Evolutionary conservation across 2,113 vertebrate genomes (phyloP).

Genomic region (Lutjanus erythropterus): DNA sequence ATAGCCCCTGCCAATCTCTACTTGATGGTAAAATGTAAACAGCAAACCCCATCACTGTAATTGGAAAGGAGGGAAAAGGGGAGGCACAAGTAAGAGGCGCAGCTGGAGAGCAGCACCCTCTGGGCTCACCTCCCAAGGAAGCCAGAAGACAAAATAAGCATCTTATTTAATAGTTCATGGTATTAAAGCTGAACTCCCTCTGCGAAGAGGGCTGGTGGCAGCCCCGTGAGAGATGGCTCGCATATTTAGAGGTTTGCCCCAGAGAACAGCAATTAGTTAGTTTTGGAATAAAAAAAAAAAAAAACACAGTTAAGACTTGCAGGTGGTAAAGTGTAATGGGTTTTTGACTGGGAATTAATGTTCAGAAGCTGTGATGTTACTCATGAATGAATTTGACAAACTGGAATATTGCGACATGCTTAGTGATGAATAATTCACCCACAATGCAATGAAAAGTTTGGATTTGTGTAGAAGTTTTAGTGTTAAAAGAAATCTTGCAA

Average conservation of each 20-base stretch:
- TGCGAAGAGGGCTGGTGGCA: not conserved
- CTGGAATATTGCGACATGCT: constrained; percentile 1
- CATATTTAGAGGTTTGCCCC: constrained; percentile 31
- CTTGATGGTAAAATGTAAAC: constrained; percentile 60
- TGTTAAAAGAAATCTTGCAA: not conserved
- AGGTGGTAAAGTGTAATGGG: constrained; percentile 41
- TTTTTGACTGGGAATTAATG: constrained; percentile 36
- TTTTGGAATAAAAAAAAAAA: constrained; percentile 38
- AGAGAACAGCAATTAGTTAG: constrained; percentile 49
- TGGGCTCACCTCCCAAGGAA: constrained; percentile 18
- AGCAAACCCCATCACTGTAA: constrained; percentile 6
- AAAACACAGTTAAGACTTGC: constrained; percentile 14
- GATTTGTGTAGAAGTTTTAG: not conserved
- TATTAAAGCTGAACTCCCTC: constrained; percentile 42
- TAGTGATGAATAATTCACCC: constrained; percentile 35
- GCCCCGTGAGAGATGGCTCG: constrained; percentile 23
- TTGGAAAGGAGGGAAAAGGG: constrained; percentile 5
- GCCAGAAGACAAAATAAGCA: constrained; percentile 40
- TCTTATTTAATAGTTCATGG: constrained; percentile 41
- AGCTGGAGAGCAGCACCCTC: constrained; percentile 19
- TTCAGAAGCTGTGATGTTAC: constrained; percentile 9
- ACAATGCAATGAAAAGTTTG: not conserved
- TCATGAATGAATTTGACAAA: constrained; percentile 22
- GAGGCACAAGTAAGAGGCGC: constrained; percentile 17
- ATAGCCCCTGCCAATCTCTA: constrained; percentile 54